Conservation (phyloP, 2,797 vertebrate genomes). For the Micrastur ruficollis region DNA sequence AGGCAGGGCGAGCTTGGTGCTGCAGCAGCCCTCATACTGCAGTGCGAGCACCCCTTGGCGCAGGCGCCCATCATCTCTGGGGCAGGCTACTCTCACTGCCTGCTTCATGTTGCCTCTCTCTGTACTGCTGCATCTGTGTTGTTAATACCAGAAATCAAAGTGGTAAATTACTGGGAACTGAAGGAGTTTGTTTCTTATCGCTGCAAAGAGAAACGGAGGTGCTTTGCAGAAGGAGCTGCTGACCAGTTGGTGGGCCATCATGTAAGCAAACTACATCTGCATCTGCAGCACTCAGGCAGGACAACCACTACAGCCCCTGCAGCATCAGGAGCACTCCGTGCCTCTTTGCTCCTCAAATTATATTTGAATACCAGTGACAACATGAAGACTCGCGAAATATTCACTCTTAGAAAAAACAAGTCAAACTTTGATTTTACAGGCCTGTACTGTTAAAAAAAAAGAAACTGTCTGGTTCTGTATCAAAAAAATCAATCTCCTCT, state of each 20-base stretch:
- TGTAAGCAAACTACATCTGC: not conserved
- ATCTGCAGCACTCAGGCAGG: not conserved
- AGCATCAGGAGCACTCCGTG: not conserved
- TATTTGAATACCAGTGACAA: not conserved
- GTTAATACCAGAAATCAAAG: not conserved
- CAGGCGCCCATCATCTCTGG: not conserved
- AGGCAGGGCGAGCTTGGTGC: not conserved
- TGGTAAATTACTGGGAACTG: not conserved
- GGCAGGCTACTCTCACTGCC: not conserved
- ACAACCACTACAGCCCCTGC: not conserved
- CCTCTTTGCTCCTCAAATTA: not conserved
- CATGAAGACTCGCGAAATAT: not conserved
- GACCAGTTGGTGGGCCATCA: not conserved
- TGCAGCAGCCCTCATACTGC: rapidly evolving
- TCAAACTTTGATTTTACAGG: not conserved
- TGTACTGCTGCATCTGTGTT: not conserved
- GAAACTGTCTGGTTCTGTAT: not conserved
- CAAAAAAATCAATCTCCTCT: constrained; percentile 26
- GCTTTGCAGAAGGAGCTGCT: not conserved
- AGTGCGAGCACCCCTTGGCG: not conserved
- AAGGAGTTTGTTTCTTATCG: not conserved
- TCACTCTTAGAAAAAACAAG: not conserved
- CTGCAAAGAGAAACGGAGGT: not conserved
- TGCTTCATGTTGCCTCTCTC: not conserved
- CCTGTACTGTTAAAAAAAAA: not conserved